Base-by-base conservation (phyloP, 1,140 invertebrate genomes). In the Drosophila paulistorum region DNA sequence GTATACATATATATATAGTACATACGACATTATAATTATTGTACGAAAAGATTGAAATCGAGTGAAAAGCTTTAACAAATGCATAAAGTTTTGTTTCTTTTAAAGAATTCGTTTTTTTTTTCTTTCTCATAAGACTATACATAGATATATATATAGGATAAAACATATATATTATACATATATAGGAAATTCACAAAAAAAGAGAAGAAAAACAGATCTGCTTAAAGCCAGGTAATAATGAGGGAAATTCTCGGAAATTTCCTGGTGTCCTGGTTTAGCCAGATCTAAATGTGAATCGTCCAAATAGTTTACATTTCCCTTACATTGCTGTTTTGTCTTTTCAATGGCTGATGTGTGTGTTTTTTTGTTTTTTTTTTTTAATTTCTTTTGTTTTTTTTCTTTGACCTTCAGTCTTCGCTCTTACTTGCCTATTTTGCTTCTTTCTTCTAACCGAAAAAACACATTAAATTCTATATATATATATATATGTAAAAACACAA, bases 371-470 rank as follows among this genome's bases (percentile, higher is more conserved):
- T 26, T 41, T 65, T 45, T 73, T 65, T 64, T 69, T 67, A 68
- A 63, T 69, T 63, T 68, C 75, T 68, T 79, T 39, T 69, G 51
- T 74, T 64, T 61, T 89, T 62, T 74, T 89, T 80, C 13, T 70
- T 89, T 77, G 79, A 87, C 83, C 84, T 89, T 87, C 83, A 87
- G 83, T 87, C 83, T 87, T 87, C 83, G 71, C 78, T 89, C 76
- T 83, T 74, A 66, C 17, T 23, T 51, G 45, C 45, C 45, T 51
- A 51, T 77, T 71, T 71, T 67, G 35, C 62, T 58, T 37, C 42
- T 64, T 70, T 59, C 63, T 61, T 55, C 23, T 30, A 30, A 30
- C 41, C 62, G 35, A 13, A 35, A 61, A 66, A 63, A 65, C 63
- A 75, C 42, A 73, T 59, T 80, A 59, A 82, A 75, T 77, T 81